Evolutionary conservation across 2,113 vertebrate genomes (phyloP), one percentile per base, ranked within the genome.

Genomic region (Odontesthes bonariensis): DNA sequence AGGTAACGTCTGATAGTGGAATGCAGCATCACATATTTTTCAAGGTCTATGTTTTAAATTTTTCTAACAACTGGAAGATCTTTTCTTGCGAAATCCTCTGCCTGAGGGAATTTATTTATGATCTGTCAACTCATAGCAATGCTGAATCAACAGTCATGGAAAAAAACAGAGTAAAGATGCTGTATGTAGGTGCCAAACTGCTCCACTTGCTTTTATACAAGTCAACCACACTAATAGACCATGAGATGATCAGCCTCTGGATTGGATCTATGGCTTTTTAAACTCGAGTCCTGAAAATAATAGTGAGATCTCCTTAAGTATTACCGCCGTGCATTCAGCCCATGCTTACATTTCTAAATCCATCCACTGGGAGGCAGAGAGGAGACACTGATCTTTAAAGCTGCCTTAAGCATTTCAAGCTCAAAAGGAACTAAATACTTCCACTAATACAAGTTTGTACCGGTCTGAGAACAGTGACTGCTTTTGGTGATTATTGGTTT

Each of bases 31-130:
- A 10, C 66, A 63, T 47, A 69, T 86, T 72, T 40, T 66, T 53
- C 79, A 86, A 84, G 66, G 84, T 46, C 73, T 69, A 2, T 55
- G 68, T 72, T 63, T 75, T 72, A 72, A 81, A 71, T 83, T 63
- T 16, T 6, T 5, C n/a, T 42, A 22, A 47, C 55, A 62, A 65
- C 66, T 70, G 67, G 35, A 53, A 56, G 65, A 31, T 61, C 58
- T 63, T 70, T 72, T 65, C 49, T 38, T 73, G 56, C 64, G 67
- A 75, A 14, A 42, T 59, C n/a, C n/a, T 69, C 47, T 65, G 51
- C 16, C 42, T 40, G 11, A 10, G n/a, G 8, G 10, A 20, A 12
- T 17, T 46, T 67, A 71, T 87, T 73, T 78, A 78, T 75, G 57
- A 47, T 42, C 73, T 53, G 73, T 71, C 54, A 55, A 12, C 54